phyloP scores from a whole-genome alignment of 2,797 vertebrate species.

The Pseudochirops corinnae region DNA sequence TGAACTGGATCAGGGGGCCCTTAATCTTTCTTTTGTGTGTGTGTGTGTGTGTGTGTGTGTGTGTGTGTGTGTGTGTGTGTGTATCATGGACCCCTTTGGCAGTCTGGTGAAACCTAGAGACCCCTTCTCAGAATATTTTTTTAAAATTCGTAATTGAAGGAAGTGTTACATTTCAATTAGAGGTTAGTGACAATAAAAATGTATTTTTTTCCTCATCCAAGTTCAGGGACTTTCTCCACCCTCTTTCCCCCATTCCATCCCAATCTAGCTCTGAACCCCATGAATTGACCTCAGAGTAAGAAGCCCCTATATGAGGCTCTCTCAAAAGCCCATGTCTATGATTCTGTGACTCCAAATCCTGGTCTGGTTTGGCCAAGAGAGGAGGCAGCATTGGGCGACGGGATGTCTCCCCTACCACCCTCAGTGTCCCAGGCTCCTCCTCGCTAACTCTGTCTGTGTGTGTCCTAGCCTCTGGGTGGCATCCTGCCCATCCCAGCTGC shows the following conservation, averaged over 20 bases:
- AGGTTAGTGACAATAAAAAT: neutral
- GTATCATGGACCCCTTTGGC: neutral
- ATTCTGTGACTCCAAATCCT: neutral
- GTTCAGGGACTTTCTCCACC: neutral
- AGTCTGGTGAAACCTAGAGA: neutral
- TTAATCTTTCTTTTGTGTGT: neutral
- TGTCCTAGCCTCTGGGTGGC: neutral
- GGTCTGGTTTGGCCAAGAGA: neutral
- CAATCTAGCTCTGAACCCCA: neutral
- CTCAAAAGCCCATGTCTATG: neutral
- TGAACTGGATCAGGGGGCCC: neutral
- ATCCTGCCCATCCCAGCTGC: neutral
- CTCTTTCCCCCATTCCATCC: neutral
- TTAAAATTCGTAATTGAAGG: neutral
- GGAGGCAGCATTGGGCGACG: neutral
- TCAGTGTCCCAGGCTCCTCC: neutral
- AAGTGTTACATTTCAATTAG: neutral
- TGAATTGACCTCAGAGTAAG: neutral
- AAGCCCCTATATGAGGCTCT: neutral
- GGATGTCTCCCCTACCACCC: neutral
- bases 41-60: too few species aligned
- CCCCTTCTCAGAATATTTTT: neutral
- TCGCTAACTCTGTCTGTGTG: neutral
- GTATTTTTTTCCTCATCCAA: neutral
- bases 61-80: neutral